A percentile compares a stretch with the other conserved stretches of the same genome.
phyloP scores from a whole-genome alignment of 2,888 invertebrate genomes.

The Oithona nana region DNA sequence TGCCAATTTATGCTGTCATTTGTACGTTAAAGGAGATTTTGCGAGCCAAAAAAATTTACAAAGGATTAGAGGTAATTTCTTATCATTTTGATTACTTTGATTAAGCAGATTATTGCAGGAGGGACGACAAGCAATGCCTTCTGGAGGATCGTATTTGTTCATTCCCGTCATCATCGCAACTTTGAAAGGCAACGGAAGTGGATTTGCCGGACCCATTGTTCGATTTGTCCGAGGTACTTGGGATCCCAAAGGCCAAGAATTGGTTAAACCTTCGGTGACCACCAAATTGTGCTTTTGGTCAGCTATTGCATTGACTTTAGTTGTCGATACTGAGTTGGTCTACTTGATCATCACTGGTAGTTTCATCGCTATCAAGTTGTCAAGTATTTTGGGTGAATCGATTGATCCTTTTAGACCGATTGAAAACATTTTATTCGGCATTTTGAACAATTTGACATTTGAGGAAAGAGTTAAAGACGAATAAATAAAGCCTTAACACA shows the following conservation, averaged over 20 bases:
- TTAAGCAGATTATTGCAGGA: too few species aligned
- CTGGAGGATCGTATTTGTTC: background rate
- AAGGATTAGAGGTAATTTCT: background rate
- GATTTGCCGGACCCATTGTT: background rate
- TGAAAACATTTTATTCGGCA: background rate
- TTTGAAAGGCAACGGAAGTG: background rate
- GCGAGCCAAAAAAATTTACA: conserved; percentile 6
- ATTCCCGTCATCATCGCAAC: background rate
- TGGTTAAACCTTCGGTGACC: background rate
- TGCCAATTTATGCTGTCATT: background rate
- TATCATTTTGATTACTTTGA: background rate
- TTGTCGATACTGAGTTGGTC: background rate
- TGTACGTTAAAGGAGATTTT: conserved; percentile 6
- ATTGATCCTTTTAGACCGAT: conserved; percentile 2
- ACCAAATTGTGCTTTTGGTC: background rate
- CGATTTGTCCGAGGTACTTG: background rate
- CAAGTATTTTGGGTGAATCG: background rate
- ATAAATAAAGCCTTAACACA: too few species aligned
- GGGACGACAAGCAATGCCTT: too few species aligned
- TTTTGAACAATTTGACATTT: background rate
- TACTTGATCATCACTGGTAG: background rate
- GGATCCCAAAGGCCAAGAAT: background rate
- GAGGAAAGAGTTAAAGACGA: background rate
- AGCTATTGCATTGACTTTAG: background rate
- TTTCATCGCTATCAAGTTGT: background rate